Conservation (phyloP, 2,888 invertebrate genomes). For the Hedychridium roseum region DNA sequence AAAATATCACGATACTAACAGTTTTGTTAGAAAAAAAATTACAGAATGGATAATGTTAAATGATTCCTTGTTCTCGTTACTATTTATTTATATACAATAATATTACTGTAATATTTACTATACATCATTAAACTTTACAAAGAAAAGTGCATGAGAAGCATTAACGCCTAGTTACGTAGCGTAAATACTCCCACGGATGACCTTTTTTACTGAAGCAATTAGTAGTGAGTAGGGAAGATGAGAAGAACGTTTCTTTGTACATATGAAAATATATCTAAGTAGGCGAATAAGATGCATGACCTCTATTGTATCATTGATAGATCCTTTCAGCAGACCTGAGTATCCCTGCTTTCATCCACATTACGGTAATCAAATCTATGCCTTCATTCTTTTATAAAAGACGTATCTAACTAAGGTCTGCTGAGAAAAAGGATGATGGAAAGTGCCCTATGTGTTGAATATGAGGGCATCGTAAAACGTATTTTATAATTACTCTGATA, state of each 20-base stretch:
- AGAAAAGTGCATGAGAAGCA: conserved; percentile 29
- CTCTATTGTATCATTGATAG: no score
- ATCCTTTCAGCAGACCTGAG: no score
- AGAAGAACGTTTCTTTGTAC: conserved; percentile 45
- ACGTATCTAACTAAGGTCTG: not conserved
- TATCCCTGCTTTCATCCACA: no score
- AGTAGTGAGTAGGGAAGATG: conserved; percentile 19
- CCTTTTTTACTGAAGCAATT: conserved; percentile 21
- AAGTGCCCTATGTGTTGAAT: not conserved
- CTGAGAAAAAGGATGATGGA: not conserved
- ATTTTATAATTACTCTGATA: no score
- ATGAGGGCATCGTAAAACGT: not conserved
- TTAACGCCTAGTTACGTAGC: conserved; percentile 25
- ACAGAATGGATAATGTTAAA: conserved; percentile 30
- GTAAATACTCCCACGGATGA: conserved; percentile 26
- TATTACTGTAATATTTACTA: conserved; percentile 25
- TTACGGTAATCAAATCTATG: not conserved
- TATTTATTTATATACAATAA: conserved; percentile 50
- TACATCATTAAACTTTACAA: conserved; percentile 27
- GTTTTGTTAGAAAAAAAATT: conserved; percentile 24
- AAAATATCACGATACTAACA: conserved; percentile 27
- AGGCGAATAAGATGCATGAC: no score
- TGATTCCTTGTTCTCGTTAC: conserved; percentile 36
- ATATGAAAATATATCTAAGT: conserved; percentile 38
- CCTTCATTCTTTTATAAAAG: not conserved